These are phyloP conservation scores for Meiosimyza platycephala DNA, from an alignment of 2,888 invertebrate species.

Conservation along the genomic window DNA sequence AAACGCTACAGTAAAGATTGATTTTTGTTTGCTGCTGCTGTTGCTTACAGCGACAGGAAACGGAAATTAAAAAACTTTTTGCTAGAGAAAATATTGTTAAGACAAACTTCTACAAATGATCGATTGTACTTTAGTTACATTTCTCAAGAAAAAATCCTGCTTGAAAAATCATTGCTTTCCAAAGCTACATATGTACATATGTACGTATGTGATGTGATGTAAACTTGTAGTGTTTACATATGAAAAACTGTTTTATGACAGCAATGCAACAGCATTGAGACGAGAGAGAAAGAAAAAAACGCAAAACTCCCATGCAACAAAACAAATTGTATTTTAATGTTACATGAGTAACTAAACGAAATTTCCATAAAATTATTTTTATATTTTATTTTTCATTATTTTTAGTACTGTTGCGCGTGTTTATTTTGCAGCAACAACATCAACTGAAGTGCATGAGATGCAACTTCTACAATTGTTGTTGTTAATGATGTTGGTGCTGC, in stretches of 20 bases:
- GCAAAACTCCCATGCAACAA: slow-evolving; percentile 1
- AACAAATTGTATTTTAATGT: background rate
- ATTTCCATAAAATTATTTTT: slow-evolving; percentile 17
- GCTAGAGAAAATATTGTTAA: slow-evolving; percentile 5
- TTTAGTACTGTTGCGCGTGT: background rate
- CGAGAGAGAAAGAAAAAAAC: background rate
- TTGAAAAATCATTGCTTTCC: background rate
- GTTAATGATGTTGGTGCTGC: slow-evolving; percentile 2
- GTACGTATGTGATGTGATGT: no score
- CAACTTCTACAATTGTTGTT: slow-evolving; percentile 10
- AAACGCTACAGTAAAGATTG: background rate
- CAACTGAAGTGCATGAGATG: slow-evolving; percentile 6
- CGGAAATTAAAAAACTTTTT: slow-evolving; percentile 34
- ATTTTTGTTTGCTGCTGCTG: background rate
- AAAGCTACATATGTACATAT: background rate
- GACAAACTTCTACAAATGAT: background rate
- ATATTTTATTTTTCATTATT: slow-evolving; percentile 3
- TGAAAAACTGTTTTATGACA: background rate
- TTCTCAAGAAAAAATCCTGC: no score
- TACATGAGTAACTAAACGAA: background rate
- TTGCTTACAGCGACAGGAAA: slow-evolving; percentile 10
- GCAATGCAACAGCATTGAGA: background rate
- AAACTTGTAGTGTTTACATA: no score
- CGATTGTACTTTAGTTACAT: slow-evolving; percentile 4
- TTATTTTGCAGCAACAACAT: slow-evolving; percentile 3